These are phyloP conservation scores for Aythya baeri DNA, from an alignment of 2,113 vertebrate genomes.

Conservation along the genomic window DNA sequence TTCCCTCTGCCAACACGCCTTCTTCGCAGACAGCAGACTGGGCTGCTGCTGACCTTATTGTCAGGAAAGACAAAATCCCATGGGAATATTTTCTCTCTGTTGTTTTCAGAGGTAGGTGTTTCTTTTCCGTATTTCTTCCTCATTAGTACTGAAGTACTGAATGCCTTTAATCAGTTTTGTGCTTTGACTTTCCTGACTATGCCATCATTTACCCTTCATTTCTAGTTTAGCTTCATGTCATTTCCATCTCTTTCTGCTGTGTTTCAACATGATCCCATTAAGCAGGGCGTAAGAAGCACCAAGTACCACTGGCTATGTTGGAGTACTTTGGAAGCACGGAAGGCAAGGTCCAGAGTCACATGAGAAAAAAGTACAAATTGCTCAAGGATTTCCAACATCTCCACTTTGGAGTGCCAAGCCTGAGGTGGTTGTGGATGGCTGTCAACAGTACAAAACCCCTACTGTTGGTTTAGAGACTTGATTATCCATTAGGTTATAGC, in stretches of 20 bases:
- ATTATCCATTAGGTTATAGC: background rate
- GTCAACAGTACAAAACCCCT: background rate
- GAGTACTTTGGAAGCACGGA: background rate
- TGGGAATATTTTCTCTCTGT: background rate
- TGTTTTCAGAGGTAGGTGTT: background rate
- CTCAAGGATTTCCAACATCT: background rate
- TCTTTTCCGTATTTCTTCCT: background rate
- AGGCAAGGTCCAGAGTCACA: background rate
- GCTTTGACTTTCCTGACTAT: background rate
- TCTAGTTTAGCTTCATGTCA: background rate
- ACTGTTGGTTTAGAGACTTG: background rate
- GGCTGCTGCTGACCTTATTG: background rate
- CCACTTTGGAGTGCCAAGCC: background rate
- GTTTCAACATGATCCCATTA: background rate
- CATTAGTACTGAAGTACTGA: background rate
- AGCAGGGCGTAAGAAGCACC: accelerated
- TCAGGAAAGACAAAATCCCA: background rate
- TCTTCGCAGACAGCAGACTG: background rate
- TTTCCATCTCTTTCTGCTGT: background rate
- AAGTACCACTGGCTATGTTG: background rate
- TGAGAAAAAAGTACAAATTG: background rate
- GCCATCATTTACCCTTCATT: background rate
- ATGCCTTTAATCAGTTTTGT: background rate
- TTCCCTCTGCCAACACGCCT: background rate
- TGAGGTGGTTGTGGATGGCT: background rate